Evolutionary conservation across 2,113 vertebrate species (phyloP).

Genomic region (Vidua chalybeata): DNA sequence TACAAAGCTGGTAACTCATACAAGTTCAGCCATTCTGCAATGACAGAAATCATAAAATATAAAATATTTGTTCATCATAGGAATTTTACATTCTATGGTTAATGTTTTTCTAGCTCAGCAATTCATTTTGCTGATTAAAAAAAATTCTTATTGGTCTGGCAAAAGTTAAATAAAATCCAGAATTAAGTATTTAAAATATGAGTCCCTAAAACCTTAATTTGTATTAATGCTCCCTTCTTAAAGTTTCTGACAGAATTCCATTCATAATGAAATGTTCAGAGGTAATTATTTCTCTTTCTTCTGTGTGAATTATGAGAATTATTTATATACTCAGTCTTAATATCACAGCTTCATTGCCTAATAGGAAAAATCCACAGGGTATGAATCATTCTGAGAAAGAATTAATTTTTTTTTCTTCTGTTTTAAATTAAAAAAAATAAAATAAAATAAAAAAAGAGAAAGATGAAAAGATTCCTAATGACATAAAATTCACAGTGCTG

Average conservation of each 20-base stretch:
- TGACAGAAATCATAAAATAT: constrained; percentile 8
- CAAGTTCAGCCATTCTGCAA: background rate
- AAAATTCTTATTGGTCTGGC: constrained; percentile 31
- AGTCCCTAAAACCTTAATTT: constrained; percentile 66
- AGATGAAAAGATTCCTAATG: constrained; percentile 74
- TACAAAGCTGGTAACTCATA: background rate
- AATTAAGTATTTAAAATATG: constrained; percentile 63
- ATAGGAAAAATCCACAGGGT: constrained; percentile 72
- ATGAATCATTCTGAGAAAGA: constrained; percentile 70
- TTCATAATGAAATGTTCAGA: constrained; percentile 75
- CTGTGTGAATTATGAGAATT: constrained; percentile 73
- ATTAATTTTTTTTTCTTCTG: constrained; percentile 60
- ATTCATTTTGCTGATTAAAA: constrained; percentile 47
- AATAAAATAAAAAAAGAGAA: background rate
- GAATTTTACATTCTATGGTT: constrained; percentile 25
- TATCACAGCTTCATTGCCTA: constrained; percentile 69
- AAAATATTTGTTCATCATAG: constrained; percentile 20
- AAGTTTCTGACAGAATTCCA: constrained; percentile 70
- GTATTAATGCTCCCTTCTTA: constrained; percentile 66
- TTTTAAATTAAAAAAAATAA: constrained; percentile 50
- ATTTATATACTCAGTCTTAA: constrained; percentile 76
- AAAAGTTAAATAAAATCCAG: constrained; percentile 62
- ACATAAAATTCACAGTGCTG: constrained; percentile 58
- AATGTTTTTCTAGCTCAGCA: constrained; percentile 14
- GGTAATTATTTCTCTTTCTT: constrained; percentile 76